Evolutionary conservation across 2,113 vertebrate genomes (phyloP).

Genomic region (Nestor notabilis): DNA sequence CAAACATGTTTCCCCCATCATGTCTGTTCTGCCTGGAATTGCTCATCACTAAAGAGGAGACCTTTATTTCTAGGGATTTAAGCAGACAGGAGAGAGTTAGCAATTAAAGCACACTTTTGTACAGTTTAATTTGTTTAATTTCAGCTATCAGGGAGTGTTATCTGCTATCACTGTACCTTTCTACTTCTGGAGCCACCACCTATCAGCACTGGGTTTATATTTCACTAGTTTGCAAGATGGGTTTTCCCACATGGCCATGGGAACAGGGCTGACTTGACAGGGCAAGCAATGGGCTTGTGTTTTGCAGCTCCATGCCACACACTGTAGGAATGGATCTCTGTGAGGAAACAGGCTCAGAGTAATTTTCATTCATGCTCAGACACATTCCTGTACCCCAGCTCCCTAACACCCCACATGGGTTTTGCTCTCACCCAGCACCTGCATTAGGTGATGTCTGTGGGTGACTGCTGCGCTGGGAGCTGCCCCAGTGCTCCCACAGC

Average conservation of each 20-base stretch:
- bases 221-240: not conserved
- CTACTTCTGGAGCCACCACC: not conserved
- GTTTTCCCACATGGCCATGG: not conserved
- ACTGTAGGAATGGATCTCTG: accelerated
- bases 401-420: accelerated
- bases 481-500: not conserved
- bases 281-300: accelerated
- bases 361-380: not conserved
- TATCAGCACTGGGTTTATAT: not conserved
- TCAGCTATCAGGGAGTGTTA: not conserved
- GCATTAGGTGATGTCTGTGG: not conserved
- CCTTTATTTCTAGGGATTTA: conserved; percentile 46
- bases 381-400: not conserved
- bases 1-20: conserved; percentile 58
- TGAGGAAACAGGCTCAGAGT: not conserved
- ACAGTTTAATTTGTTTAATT: conserved; percentile 46
- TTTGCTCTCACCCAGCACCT: accelerated
- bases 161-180: not conserved
- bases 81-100: conserved; percentile 33
- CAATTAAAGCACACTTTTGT: conserved; percentile 56
- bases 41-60: conserved; percentile 20
- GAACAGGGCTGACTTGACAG: not conserved
- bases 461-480: not conserved
- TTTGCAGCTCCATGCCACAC: accelerated
- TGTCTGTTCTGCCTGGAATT: conserved; percentile 29